Base-by-base conservation (phyloP, 1,140 invertebrate species). In the Berghia stephanieae region DNA sequence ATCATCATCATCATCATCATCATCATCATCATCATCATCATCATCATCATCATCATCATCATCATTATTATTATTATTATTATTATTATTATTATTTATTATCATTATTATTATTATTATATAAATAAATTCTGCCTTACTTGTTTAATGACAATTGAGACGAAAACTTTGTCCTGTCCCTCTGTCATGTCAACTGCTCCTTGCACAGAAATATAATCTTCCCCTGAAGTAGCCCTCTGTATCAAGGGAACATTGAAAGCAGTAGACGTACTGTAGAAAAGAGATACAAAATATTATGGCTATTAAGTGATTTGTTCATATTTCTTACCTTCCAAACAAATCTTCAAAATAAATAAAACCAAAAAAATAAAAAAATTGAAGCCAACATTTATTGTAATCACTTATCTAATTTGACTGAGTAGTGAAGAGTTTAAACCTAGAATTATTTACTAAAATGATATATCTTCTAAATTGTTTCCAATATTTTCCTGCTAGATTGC, bases 151-250 rank as follows among this genome's bases (percentile, higher is more conserved):
- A 84, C 79, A 49, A 89, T 78, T 34, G 81, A 70, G 3, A 88
- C 83, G 24, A 77, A 44, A n/a, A 81, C 83, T 63, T 72, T 80
- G 1, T 80, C 83, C 27, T 79, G 79, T 52, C 83, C 83, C 42
- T 81, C 82, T 34, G 78, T 79, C 75, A 89, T 78, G 21, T 79
- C 80, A 18, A 86, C 86, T 38, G 71, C 79, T n/a, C 81, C 78
- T 34, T 86, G 84, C n/a, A 78, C 81, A 10, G 84, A 77, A 2
- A 87, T 81, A 79, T 82, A 89, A 69, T 89, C 88, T 49, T 81
- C 69, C 16, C 87, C 87, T 13, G 88, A 84, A 34, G 82, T 78
- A 3, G 88, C 88, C 70, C 84, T 85, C 21, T 82, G 75, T n/a
- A 78, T 66, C 4, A 34, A 16, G 1, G 81, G 78, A 31, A 84